phyloP scores from a whole-genome alignment of 2,113 vertebrate genomes.

The Nothocercus nigrocapillus region DNA sequence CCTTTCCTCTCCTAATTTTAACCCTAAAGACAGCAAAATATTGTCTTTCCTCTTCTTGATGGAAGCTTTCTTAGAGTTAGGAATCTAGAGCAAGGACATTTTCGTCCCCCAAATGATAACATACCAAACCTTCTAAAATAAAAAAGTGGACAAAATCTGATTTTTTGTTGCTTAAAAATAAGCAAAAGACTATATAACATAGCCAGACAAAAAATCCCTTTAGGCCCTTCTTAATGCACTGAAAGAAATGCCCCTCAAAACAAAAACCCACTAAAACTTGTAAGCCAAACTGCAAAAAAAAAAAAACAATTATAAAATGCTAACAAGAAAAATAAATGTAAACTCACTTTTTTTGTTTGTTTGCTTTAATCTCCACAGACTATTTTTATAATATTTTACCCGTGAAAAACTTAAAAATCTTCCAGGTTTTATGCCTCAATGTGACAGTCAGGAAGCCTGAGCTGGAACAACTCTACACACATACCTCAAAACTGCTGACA shows the following conservation, averaged over 20 bases:
- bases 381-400: not conserved
- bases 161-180: not conserved
- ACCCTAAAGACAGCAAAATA: not conserved
- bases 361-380: too few species aligned
- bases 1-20: not conserved
- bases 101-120: not conserved
- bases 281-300: not conserved
- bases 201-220: not conserved
- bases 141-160: not conserved
- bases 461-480: not conserved
- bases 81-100: not conserved
- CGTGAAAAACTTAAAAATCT: rapidly evolving
- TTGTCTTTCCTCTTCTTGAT: not conserved
- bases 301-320: not conserved
- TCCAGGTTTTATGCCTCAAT: not conserved
- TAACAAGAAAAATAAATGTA: not conserved
- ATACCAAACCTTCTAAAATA: not conserved
- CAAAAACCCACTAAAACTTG: rapidly evolving
- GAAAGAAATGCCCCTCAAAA: not conserved
- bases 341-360: not conserved
- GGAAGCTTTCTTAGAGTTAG: not conserved
- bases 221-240: not conserved
- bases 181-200: not conserved
- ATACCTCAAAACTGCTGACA: not conserved
- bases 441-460: not conserved